Percentiles rank a stretch among this genome's conserved stretches.
Evolutionary conservation across 2,888 invertebrate genomes (phyloP).

Genomic region (Rhodophaea formosa): DNA sequence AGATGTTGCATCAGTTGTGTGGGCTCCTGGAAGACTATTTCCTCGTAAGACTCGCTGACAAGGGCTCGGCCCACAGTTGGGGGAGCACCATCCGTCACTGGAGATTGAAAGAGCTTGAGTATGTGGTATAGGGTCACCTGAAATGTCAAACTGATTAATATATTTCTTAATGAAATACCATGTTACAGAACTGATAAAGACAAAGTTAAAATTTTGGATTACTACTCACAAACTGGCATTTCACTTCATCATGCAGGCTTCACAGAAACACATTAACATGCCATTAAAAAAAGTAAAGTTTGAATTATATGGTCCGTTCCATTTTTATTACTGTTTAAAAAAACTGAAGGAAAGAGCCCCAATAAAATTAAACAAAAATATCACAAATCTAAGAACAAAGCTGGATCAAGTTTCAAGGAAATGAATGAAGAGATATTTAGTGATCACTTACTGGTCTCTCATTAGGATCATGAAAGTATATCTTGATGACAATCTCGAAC

Average conservation of each 20-base stretch:
- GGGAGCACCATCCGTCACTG: constrained; percentile 72
- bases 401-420: too few relatives aligned
- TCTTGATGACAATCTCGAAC: constrained; percentile 98
- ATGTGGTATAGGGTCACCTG: constrained; percentile 97
- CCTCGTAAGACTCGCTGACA: constrained; percentile 97
- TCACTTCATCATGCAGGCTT: too few relatives aligned
- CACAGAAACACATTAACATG: too few relatives aligned
- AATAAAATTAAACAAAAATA: too few relatives aligned
- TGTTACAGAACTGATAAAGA: not conserved
- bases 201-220: not conserved
- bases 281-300: too few relatives aligned
- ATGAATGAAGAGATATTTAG: too few relatives aligned
- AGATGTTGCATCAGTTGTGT: constrained; percentile 95
- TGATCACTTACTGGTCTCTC: constrained; percentile 92
- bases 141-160: constrained; percentile 49
- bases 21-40: constrained; percentile 96
- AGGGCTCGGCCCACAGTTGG: constrained; percentile 81
- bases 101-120: constrained; percentile 95
- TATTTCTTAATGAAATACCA: too few relatives aligned
- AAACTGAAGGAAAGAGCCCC: too few relatives aligned
- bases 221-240: too few relatives aligned
- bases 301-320: too few relatives aligned
- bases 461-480: constrained; percentile 97
- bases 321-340: too few relatives aligned
- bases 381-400: too few relatives aligned